A percentile compares a stretch with the other conserved stretches of the same genome.
These are phyloP conservation scores for Choreutis nemorana DNA, from an alignment of 2,888 invertebrate species.

Conservation along the genomic window DNA sequence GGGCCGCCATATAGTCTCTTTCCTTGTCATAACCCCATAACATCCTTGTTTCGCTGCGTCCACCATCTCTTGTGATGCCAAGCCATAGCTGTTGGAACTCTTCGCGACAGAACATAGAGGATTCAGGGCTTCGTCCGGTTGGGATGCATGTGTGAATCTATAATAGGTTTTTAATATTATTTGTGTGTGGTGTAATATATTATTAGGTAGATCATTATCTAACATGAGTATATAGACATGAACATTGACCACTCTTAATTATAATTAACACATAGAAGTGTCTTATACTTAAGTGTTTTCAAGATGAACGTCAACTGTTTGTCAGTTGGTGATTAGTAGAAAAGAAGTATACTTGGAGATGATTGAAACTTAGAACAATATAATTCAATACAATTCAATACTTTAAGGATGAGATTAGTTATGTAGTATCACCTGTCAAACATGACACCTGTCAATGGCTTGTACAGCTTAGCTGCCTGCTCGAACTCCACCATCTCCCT, in stretches of 20 bases:
- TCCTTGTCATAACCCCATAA: constrained; percentile 80
- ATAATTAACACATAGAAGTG: too few species aligned
- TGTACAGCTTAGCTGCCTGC: constrained; percentile 75
- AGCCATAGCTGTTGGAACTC: constrained; percentile 33
- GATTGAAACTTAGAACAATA: too few species aligned
- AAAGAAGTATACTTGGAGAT: too few species aligned
- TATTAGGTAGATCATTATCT: too few species aligned
- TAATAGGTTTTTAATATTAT: not conserved
- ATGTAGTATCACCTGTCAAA: constrained; percentile 66
- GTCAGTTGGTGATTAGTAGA: too few species aligned
- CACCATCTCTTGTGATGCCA: constrained; percentile 56
- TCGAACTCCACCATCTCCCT: constrained; percentile 83
- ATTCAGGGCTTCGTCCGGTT: constrained; percentile 37
- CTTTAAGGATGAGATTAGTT: not conserved
- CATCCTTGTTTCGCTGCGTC: constrained; percentile 78
- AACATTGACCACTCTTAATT: too few species aligned
- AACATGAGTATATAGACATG: too few species aligned
- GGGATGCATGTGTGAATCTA: constrained; percentile 50
- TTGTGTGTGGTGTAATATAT: too few species aligned
- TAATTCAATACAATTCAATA: too few species aligned
- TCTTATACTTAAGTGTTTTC: too few species aligned
- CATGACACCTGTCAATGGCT: constrained; percentile 69
- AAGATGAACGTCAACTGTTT: too few species aligned
- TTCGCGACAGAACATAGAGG: constrained; percentile 37
- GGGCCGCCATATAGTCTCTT: constrained; percentile 80